Base-by-base conservation (phyloP, 2,888 invertebrate genomes). In the Folsomia manolachei region DNA sequence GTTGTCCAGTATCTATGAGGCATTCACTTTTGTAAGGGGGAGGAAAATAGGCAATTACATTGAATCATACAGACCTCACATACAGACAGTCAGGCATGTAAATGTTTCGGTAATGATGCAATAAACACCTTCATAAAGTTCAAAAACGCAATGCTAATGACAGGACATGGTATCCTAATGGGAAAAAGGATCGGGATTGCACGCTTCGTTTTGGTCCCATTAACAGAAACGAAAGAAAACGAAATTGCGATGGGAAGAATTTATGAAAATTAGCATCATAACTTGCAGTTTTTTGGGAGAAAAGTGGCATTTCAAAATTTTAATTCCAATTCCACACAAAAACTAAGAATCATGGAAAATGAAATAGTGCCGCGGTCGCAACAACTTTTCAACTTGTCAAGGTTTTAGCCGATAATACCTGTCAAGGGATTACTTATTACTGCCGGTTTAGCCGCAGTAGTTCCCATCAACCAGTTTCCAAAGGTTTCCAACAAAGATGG, bases 41-140 rank as follows among this genome's bases (percentile, higher is more conserved):
- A 64, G 27, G 24, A 18, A 64, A 64, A 64, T 18, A 27, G 64
- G 63, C 64, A 25, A 64, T 64, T 64, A 27, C 26, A 27, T 19
- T 64, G 64, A 64, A 64, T 64, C 64, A 27, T 27, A 9, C 52
- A 52, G 65, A 66, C 65, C 65, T 52, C 65, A 66, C 65, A 66
- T 51, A 66, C 65, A 52, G 52, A 1, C 26, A 64, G n/a, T 4
- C 18, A 66, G 23, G 21, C 52, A 51, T 51, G 65, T 66, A 66
- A 66, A 51, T 19, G 27, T 52, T 52, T 27, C 51, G 65, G 52
- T 66, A 66, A 66, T 66, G 65, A 66, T 66, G 52, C 65, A 66
- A 66, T 66, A 66, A 66, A 66, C 65, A 66, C 65, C 65, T 66
- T 66, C 65, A 66, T 66, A 66, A 66, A 66, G 65, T 66, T 52